These are phyloP conservation scores for Platycnemis pennipes DNA, from an alignment of 2,888 invertebrate species.

Conservation along the genomic window DNA sequence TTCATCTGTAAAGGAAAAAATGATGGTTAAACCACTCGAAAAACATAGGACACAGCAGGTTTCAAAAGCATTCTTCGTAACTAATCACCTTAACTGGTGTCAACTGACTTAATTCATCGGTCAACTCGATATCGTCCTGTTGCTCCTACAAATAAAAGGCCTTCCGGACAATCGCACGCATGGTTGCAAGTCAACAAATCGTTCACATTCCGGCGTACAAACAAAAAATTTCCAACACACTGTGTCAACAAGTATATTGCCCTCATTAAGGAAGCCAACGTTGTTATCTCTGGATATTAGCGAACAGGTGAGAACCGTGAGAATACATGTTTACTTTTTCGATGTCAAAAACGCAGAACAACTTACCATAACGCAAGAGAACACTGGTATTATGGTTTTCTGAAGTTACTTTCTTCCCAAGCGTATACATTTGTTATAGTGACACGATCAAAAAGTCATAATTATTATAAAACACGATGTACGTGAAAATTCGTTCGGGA, in stretches of 20 bases:
- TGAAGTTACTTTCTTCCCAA: not conserved
- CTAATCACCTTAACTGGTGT: conserved; percentile 60
- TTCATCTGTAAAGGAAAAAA: conserved; percentile 32
- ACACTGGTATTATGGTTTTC: not conserved
- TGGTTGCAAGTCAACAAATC: not conserved
- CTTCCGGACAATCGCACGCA: not conserved
- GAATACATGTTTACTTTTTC: conserved; percentile 57
- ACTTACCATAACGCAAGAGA: conserved; percentile 29
- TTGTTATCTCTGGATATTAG: conserved; percentile 45
- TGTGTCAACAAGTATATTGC: conserved; percentile 16
- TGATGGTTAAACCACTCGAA: not conserved
- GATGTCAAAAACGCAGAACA: not conserved
- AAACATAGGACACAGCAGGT: not conserved
- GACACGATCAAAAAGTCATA: not conserved
- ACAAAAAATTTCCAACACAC: not conserved
- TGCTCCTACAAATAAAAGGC: not conserved
- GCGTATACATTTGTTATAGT: not conserved
- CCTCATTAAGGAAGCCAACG: not conserved
- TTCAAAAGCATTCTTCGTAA: not conserved
- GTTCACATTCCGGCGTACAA: not conserved
- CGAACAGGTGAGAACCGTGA: not conserved
- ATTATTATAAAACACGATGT: no score
- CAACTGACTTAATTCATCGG: conserved; percentile 60
- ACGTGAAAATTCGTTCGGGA: no score
- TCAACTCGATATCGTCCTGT: conserved; percentile 41